Evolutionary conservation across 2,113 vertebrate genomes (phyloP), one percentile per base, ranked within the genome.

Genomic region (Amazona guildingii): DNA sequence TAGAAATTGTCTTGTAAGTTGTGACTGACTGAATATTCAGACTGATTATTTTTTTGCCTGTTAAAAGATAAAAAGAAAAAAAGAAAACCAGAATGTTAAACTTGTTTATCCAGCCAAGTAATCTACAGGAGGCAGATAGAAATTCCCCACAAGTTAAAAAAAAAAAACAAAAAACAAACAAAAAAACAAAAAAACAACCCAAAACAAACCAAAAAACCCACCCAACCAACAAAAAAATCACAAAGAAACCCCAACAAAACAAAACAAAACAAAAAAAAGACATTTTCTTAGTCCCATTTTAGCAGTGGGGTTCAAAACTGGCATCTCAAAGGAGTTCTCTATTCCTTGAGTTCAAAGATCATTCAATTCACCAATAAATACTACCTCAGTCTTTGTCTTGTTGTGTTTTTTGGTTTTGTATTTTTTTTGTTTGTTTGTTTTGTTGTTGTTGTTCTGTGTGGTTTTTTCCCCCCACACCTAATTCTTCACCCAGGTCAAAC

Each of bases 1-100:
- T 99, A 96, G 98, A 98, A 86, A 99, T 96, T 24, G 97, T 98
- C 97, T 98, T 98, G 96, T 98, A 98, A 62, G 97, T 94, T 55
- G 98, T 90, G 46, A 98, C 95, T 80, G 98, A 98, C 55, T 98
- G 98, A 86, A 99, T 94, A 63, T 94, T 98, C 83, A 99, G 96
- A 29, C 52, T 98, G 62, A 99, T 94, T 61, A 90, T 97, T 97
- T 95, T 98, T 88, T 91, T 90, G 67, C 92, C 98, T 98, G 87
- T 57, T 59, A 62, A 79, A 90, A 96, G 20, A 94, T 69, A 21
- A 59, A 28, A 49, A 57, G n/a, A 69, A 46, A 80, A 25, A 10
- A 24, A 37, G 18, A 72, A 49, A 62, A 70, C 35, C 9, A 39
- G 33, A 88, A 91, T 25, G 35, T 37, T 88, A 35, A 82, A 51